Base-by-base conservation (phyloP, 2,797 vertebrate species). In the Cuculus canorus region DNA sequence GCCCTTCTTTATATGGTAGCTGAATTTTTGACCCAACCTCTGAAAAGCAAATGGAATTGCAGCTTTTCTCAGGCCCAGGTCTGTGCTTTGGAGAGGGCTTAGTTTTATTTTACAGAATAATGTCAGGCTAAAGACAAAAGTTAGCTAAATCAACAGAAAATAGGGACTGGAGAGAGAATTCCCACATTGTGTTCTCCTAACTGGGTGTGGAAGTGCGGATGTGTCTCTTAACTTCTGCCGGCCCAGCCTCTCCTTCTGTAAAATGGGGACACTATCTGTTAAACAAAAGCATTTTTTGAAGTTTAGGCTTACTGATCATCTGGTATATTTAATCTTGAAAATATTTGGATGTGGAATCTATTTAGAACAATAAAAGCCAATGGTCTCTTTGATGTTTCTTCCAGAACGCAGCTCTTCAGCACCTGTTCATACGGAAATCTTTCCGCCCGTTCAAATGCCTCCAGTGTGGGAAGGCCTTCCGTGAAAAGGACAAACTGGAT, bases 381-480 rank as follows among this genome's bases (percentile, higher is more conserved):
- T 1, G n/a, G 60, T 35, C 13, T 87, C 53, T 41, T 54, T 14
- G 45, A 37, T 90, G 9, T 96, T 86, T 97, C 89, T 97, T 97
- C 54, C 98, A 99, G 99, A 99, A 99, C 21, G 99, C 99, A 30
- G 99, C 99, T 13, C 98, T 99, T 64, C 99, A 99, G 97, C 99
- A 99, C 96, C 98, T 99, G 43, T 99, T 99, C 97, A 99, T 99
- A 90, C 98, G 99, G 72, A 99, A 99, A 97, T 99, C 98, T 47
- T 99, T 99, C 93, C 99, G 99, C 71, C 99, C 99, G 0, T 99
- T 99, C 95, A 99, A 99, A 91, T 99, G 99, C 96, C 97, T 98
- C 53, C 99, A 99, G 95, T 99, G 99, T 21, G 99, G 99, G 47
- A 99, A 99, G 95, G 99, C 99, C 53, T 99, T 99, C 97, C 97